Evolutionary conservation across 2,888 invertebrate species (phyloP).

Genomic region (Cyclophora punctaria): DNA sequence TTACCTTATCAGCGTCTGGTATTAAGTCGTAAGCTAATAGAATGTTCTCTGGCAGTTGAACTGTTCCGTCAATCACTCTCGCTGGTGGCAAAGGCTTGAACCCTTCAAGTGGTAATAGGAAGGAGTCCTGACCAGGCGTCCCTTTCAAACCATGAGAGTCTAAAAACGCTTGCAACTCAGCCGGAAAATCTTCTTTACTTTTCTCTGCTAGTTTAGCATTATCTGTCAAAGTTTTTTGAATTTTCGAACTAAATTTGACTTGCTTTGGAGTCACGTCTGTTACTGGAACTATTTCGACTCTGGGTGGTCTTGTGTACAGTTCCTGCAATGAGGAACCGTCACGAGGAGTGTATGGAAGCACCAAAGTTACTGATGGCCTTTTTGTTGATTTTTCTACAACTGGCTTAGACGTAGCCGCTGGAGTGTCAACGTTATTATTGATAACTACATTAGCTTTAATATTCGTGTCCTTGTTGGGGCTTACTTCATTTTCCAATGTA

Average conservation of each 20-base stretch:
- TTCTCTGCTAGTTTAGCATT: conserved; percentile 35
- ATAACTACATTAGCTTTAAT: conserved; percentile 22
- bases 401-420: conserved; percentile 22
- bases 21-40: conserved; percentile 58
- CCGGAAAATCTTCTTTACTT: conserved; percentile 42
- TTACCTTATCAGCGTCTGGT: conserved; percentile 35
- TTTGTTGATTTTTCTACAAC: conserved; percentile 44
- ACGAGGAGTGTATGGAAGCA: conserved; percentile 77
- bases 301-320: conserved; percentile 79
- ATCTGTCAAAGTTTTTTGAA: conserved; percentile 32
- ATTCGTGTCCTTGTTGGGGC: conserved; percentile 21
- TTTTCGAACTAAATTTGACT: conserved; percentile 23
- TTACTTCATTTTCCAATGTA: conserved; percentile 43
- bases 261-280: conserved; percentile 44
- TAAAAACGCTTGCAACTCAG: conserved; percentile 57
- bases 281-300: conserved; percentile 72
- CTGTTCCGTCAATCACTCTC: conserved; percentile 50
- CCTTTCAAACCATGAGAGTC: conserved; percentile 57
- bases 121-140: conserved; percentile 53
- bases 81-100: conserved; percentile 64
- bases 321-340: conserved; percentile 76
- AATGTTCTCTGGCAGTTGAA: conserved; percentile 63
- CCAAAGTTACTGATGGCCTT: conserved; percentile 75
- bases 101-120: conserved; percentile 59
- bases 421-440: conserved; percentile 19